phyloP scores from a whole-genome alignment of 2,113 vertebrate genomes.

The Camarhynchus parvulus region DNA sequence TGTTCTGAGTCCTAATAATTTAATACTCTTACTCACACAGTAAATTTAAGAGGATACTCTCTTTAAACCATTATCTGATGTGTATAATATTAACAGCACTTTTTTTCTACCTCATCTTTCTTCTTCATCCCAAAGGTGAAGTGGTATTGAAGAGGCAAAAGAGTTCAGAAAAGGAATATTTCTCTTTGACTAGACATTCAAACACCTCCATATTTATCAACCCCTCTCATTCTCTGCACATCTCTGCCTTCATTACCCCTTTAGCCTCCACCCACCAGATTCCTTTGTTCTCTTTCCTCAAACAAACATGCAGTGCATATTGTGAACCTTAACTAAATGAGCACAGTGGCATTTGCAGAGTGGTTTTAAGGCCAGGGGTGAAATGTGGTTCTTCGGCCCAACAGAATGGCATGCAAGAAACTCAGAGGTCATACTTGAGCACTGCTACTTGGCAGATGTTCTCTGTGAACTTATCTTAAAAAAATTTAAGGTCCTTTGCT shows the following conservation, averaged over 20 bases:
- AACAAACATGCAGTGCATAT: fast-evolving
- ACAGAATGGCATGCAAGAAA: not conserved
- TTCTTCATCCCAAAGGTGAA: not conserved
- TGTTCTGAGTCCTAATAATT: not conserved
- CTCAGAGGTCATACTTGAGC: not conserved
- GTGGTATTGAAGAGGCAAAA: not conserved
- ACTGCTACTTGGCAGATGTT: not conserved
- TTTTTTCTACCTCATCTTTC: not conserved
- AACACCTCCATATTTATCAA: not conserved
- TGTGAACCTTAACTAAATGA: not conserved
- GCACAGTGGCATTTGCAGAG: not conserved
- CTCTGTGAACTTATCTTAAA: not conserved
- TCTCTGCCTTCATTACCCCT: not conserved
- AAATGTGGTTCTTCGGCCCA: not conserved
- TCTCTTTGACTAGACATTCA: not conserved
- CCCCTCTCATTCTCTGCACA: not conserved
- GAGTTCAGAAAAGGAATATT: not conserved
- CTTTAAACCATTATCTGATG: not conserved
- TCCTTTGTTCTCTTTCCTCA: not conserved
- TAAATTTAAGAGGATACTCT: not conserved
- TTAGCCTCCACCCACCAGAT: not conserved
- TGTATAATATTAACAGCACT: not conserved
- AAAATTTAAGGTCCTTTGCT: not conserved
- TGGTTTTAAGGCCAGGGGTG: not conserved
- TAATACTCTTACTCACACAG: not conserved